phyloP scores from a whole-genome alignment of 2,113 vertebrate genomes.

The Corythornis vintsioides region DNA sequence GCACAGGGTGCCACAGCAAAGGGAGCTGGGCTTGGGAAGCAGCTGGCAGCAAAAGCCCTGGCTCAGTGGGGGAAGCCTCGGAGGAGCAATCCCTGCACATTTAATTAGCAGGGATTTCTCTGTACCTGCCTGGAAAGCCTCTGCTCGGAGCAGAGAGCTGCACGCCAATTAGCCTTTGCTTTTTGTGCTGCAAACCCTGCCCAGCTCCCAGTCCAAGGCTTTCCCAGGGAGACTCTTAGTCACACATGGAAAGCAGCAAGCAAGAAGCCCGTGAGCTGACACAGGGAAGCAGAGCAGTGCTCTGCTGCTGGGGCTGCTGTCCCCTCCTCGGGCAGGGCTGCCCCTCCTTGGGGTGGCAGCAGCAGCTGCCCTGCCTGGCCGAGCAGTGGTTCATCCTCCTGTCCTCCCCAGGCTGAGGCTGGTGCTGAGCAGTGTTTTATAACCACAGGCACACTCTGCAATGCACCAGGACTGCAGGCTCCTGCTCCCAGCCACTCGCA shows the following conservation, averaged over 20 bases:
- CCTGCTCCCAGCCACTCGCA: background rate
- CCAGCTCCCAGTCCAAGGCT: background rate
- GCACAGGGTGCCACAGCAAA: background rate
- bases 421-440: background rate
- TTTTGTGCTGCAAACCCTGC: background rate
- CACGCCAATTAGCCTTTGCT: background rate
- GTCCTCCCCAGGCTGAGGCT: fast-evolving
- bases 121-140: background rate
- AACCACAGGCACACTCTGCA: background rate
- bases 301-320: background rate
- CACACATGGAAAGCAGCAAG: background rate
- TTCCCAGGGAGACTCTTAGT: background rate
- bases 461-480: background rate
- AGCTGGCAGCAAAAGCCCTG: background rate
- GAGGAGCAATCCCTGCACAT: background rate
- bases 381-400: background rate
- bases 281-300: background rate
- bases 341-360: background rate
- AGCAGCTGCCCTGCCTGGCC: background rate
- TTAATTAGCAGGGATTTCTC: background rate
- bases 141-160: background rate
- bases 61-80: fast-evolving
- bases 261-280: background rate
- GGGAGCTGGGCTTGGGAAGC: background rate
- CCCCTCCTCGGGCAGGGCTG: background rate